Evolutionary conservation across 1,140 invertebrate species (phyloP).

Genomic region (Portunus trituberculatus): DNA sequence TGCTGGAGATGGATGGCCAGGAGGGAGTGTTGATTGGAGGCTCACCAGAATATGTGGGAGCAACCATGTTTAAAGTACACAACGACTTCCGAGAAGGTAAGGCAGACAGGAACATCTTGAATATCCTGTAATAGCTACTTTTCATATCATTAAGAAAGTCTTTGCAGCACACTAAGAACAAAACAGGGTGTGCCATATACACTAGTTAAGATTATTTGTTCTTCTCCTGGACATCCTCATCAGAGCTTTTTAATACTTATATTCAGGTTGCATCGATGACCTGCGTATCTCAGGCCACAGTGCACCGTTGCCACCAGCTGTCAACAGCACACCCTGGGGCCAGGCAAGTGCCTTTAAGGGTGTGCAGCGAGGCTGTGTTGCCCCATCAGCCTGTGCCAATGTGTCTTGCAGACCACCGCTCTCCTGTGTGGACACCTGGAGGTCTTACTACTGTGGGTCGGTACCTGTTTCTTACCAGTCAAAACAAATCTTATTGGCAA

Average conservation of each 20-base stretch:
- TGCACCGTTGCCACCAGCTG: slow-evolving; percentile 92
- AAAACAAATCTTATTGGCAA: too few species aligned
- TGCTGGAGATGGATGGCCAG: slow-evolving; percentile 94
- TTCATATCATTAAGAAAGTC: neutral
- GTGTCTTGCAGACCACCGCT: slow-evolving; percentile 95
- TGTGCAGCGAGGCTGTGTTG: slow-evolving; percentile 93
- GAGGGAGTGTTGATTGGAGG: slow-evolving; percentile 96
- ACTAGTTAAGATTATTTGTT: too few species aligned
- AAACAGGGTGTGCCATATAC: too few species aligned
- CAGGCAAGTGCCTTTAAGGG: slow-evolving; percentile 94
- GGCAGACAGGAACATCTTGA: neutral
- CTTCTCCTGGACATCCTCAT: too few species aligned
- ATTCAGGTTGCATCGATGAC: slow-evolving; percentile 89
- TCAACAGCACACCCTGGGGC: slow-evolving; percentile 96
- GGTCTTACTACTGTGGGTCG: slow-evolving; percentile 98
- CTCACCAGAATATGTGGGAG: slow-evolving; percentile 95
- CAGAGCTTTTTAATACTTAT: neutral
- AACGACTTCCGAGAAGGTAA: slow-evolving; percentile 95
- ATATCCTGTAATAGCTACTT: neutral
- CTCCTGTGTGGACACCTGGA: slow-evolving; percentile 97
- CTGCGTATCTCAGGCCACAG: slow-evolving; percentile 94
- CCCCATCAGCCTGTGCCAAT: slow-evolving; percentile 96
- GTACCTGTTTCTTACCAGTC: slow-evolving; percentile 80
- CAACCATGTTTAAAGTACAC: slow-evolving; percentile 94
- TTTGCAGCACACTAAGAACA: too few species aligned